Evolutionary conservation across 2,797 vertebrate species (phyloP).

Genomic region (Ptychobarbus kaznakovi): DNA sequence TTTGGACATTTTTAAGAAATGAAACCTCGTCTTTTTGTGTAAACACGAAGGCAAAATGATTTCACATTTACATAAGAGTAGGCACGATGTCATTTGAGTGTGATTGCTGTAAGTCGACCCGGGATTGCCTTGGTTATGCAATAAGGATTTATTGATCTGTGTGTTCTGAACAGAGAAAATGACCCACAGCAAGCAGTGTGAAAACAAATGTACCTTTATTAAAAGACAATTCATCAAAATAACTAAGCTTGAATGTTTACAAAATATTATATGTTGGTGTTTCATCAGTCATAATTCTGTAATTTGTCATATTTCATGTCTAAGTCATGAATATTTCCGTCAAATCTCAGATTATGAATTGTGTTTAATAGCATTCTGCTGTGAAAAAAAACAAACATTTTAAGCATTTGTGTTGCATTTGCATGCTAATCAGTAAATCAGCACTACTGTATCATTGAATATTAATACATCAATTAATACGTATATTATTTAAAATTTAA

Average conservation of each 20-base stretch:
- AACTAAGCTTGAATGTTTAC: background rate
- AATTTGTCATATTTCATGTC: background rate
- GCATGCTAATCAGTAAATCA: background rate
- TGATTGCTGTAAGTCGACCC: background rate
- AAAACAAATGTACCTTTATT: background rate
- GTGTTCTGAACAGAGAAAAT: constrained; percentile 24
- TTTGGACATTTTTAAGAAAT: background rate
- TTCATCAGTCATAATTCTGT: background rate
- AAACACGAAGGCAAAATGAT: background rate
- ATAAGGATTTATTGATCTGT: constrained; percentile 39
- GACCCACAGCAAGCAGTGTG: constrained; percentile 16
- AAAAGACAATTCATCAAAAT: constrained; percentile 12
- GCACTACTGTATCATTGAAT: background rate
- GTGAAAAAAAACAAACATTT: background rate
- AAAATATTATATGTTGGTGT: no score
- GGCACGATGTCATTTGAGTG: background rate
- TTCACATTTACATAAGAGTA: constrained; percentile 21
- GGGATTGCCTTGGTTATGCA: constrained; percentile 8
- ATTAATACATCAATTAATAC: background rate
- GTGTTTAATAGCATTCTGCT: background rate
- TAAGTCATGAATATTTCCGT: background rate
- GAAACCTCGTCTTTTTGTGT: background rate
- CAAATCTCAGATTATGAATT: background rate
- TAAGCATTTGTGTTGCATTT: background rate
- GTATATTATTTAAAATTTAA: no score